Evolutionary conservation across 2,797 vertebrate genomes (phyloP).

Genomic region (Sebastes matsubarae): DNA sequence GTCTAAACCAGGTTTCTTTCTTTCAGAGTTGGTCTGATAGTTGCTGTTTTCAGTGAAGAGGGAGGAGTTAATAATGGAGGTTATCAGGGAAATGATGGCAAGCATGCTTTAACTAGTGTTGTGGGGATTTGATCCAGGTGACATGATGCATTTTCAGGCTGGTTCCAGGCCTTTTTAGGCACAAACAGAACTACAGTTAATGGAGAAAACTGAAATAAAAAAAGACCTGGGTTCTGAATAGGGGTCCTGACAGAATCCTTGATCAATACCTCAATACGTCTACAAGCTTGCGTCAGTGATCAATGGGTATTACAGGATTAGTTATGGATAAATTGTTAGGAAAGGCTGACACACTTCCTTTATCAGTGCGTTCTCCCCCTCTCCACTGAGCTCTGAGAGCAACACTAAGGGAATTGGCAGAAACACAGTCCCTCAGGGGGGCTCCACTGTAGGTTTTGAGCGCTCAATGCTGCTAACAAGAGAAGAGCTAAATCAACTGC

Average conservation of each 20-base stretch:
- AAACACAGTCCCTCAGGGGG: slow-evolving; percentile 40
- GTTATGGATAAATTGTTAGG: slow-evolving; percentile 47
- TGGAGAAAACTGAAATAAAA: background rate
- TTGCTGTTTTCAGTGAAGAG: background rate
- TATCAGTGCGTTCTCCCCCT: slow-evolving; percentile 29
- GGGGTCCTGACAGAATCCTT: slow-evolving; percentile 12
- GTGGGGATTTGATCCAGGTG: background rate
- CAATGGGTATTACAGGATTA: slow-evolving; percentile 62
- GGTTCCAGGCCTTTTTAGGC: background rate
- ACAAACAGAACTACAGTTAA: background rate
- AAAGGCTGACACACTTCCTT: slow-evolving; percentile 59
- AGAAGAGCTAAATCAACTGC: slow-evolving; percentile 55
- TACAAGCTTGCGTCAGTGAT: slow-evolving; percentile 43
- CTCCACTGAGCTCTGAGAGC: slow-evolving; percentile 34
- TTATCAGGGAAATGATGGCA: background rate
- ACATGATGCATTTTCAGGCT: background rate
- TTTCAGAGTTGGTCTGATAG: background rate
- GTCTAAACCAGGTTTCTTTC: background rate
- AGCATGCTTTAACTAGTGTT: background rate
- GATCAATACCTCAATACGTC: slow-evolving; percentile 47
- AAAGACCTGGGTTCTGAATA: slow-evolving; percentile 21
- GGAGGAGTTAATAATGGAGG: background rate
- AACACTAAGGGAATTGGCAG: slow-evolving; percentile 53
- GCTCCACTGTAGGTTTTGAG: slow-evolving; percentile 40
- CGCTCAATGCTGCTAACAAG: slow-evolving; percentile 58